A percentile compares a stretch with the other conserved stretches of the same genome.
Evolutionary conservation across 2,888 invertebrate species (phyloP).

Genomic region (Cryptocheilus praepositus): DNA sequence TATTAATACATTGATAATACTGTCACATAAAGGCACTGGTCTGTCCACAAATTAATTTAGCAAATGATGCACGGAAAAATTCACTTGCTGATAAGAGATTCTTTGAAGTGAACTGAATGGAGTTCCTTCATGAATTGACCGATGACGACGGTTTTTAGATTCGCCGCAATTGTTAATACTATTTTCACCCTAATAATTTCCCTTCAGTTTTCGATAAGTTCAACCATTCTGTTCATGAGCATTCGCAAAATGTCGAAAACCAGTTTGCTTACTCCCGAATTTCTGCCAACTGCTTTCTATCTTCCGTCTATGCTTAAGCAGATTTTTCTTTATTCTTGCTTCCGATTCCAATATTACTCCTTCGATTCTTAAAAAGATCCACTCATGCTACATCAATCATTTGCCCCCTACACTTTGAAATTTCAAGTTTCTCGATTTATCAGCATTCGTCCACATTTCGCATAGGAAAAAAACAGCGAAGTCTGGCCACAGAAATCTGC

Average conservation of each 20-base stretch:
- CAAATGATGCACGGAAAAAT: background rate
- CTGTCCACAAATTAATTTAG: too few relatives aligned
- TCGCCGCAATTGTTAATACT: slow-evolving; percentile 25
- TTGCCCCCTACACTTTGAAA: too few relatives aligned
- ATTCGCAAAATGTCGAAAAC: slow-evolving; percentile 37
- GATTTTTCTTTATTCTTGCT: slow-evolving; percentile 60
- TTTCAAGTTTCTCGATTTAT: too few relatives aligned
- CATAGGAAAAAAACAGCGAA: too few relatives aligned
- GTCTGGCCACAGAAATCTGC: too few relatives aligned
- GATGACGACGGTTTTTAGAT: slow-evolving; percentile 22
- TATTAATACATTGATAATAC: too few relatives aligned
- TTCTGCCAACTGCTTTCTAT: slow-evolving; percentile 10
- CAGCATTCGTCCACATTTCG: too few relatives aligned
- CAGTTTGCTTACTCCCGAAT: slow-evolving; percentile 19
- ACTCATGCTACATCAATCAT: too few relatives aligned
- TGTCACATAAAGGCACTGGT: too few relatives aligned
- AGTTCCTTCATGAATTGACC: background rate
- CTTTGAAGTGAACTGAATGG: too few relatives aligned
- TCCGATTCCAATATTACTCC: too few relatives aligned
- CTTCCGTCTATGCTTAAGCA: slow-evolving; percentile 37
- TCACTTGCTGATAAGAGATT: background rate
- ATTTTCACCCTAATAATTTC: slow-evolving; percentile 43
- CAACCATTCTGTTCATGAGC: slow-evolving; percentile 39
- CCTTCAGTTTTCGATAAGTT: slow-evolving; percentile 43
- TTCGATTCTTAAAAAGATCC: too few relatives aligned